These are phyloP conservation scores for Apodemia hepburni DNA, from an alignment of 2,888 invertebrate species.

Conservation along the genomic window DNA sequence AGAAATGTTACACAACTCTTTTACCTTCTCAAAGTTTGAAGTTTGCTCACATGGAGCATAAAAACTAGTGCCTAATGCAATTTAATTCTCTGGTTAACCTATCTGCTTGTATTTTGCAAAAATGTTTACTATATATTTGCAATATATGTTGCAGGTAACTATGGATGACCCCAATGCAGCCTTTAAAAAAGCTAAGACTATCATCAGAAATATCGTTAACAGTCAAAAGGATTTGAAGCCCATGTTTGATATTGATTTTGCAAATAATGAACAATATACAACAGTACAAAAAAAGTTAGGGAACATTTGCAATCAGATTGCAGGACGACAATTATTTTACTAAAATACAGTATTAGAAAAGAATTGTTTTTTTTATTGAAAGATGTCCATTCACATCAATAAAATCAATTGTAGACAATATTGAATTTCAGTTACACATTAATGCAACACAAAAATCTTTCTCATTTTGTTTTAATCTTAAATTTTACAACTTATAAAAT, in stretches of 20 bases:
- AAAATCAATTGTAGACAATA: slow-evolving; percentile 48
- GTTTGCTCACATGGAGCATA: too few relatives aligned
- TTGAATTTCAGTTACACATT: slow-evolving; percentile 28
- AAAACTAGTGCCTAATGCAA: too few relatives aligned
- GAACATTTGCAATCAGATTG: slow-evolving; percentile 53
- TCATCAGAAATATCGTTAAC: slow-evolving; percentile 52
- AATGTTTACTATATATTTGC: not conserved
- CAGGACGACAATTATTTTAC: slow-evolving; percentile 54
- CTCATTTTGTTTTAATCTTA: slow-evolving; percentile 53
- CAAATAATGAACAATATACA: slow-evolving; percentile 44
- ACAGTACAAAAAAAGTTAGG: slow-evolving; percentile 45
- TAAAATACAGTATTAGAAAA: slow-evolving; percentile 36
- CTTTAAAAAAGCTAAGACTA: slow-evolving; percentile 50
- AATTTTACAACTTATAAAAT: slow-evolving; percentile 44
- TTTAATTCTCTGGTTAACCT: too few relatives aligned
- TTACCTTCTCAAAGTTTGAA: too few relatives aligned
- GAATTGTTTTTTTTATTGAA: slow-evolving; percentile 54
- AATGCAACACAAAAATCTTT: slow-evolving; percentile 33
- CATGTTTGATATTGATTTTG: slow-evolving; percentile 64
- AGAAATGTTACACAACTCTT: too few relatives aligned
- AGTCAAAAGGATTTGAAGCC: slow-evolving; percentile 50
- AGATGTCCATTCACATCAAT: slow-evolving; percentile 57
- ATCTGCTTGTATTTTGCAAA: too few relatives aligned
- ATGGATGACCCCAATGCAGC: slow-evolving; percentile 59
- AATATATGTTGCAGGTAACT: slow-evolving; percentile 42